A percentile compares a stretch with the other conserved stretches of the same genome.
Evolutionary conservation across 2,113 vertebrate species (phyloP).

Genomic region (Cyanistes caeruleus): DNA sequence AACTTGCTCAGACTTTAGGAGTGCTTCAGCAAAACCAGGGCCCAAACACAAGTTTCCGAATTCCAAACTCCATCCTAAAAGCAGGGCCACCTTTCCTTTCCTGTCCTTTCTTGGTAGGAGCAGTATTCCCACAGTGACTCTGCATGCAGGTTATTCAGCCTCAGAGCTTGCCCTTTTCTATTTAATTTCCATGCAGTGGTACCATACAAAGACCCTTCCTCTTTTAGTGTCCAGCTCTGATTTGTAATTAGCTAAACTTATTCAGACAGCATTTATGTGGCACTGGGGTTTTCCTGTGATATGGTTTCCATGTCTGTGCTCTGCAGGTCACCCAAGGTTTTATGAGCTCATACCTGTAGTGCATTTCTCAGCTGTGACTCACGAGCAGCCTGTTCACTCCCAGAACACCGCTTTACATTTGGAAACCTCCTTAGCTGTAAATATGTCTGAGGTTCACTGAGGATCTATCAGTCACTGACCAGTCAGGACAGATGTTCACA

Average conservation of each 20-base stretch:
- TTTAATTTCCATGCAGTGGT: background rate
- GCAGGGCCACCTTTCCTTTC: background rate
- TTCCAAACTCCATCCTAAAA: background rate
- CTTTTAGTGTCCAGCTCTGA: background rate
- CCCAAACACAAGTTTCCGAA: background rate
- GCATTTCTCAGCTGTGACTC: constrained; percentile 50
- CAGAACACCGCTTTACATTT: constrained; percentile 16
- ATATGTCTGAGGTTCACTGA: background rate
- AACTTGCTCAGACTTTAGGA: background rate
- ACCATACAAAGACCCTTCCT: background rate
- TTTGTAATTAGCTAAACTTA: constrained; percentile 13
- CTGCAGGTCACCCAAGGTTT: background rate
- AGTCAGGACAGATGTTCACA: background rate
- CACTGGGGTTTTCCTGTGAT: constrained; percentile 1
- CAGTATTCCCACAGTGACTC: background rate
- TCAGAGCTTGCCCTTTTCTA: background rate
- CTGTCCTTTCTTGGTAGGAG: background rate
- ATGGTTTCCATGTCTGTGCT: background rate
- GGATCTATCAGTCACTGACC: background rate
- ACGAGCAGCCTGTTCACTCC: background rate
- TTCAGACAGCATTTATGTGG: constrained; percentile 25
- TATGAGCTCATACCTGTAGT: constrained; percentile 51
- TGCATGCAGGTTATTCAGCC: background rate
- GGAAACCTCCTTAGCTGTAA: constrained; percentile 24
- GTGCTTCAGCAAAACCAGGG: background rate